A percentile compares a stretch with the other conserved stretches of the same genome.
phyloP scores from a whole-genome alignment of 2,797 vertebrate species.

The Benthosema pterotum region DNA sequence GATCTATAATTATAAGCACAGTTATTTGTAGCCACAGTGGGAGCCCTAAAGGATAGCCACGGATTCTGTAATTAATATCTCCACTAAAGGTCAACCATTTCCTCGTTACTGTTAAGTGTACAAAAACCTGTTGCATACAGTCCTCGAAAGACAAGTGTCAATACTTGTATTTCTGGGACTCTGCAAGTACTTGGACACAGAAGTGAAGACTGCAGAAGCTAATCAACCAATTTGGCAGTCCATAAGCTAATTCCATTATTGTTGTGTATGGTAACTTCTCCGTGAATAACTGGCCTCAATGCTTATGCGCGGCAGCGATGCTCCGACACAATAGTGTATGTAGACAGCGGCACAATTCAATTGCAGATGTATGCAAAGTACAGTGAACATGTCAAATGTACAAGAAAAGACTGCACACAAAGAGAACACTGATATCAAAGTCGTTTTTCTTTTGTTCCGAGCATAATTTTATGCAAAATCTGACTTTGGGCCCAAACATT shows the following conservation, averaged over 20 bases:
- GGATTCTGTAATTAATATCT: constrained; percentile 11
- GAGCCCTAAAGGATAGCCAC: constrained; percentile 38
- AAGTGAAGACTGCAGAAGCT: constrained; percentile 27
- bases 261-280: constrained; percentile 48
- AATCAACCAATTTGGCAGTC: constrained; percentile 58
- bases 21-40: constrained; percentile 26
- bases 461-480: constrained; percentile 64
- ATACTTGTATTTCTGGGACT: background rate
- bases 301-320: constrained; percentile 20
- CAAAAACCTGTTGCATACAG: constrained; percentile 44
- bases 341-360: constrained; percentile 41
- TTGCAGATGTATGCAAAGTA: constrained; percentile 63
- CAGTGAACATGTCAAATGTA: constrained; percentile 39
- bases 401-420: constrained; percentile 38
- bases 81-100: too few species aligned
- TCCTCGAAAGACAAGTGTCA: constrained; percentile 29
- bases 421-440: constrained; percentile 54
- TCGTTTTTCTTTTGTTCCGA: constrained; percentile 42
- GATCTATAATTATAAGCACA: constrained; percentile 35
- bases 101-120: background rate
- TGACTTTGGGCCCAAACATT: constrained; percentile 49
- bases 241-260: constrained; percentile 64
- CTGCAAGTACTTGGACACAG: constrained; percentile 22
- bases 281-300: constrained; percentile 39
- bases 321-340: constrained; percentile 4